Percentiles rank a stretch among this genome's conserved stretches.
These are phyloP conservation scores for Pempheris klunzingeri DNA, from an alignment of 2,797 vertebrate genomes.

Conservation along the genomic window DNA sequence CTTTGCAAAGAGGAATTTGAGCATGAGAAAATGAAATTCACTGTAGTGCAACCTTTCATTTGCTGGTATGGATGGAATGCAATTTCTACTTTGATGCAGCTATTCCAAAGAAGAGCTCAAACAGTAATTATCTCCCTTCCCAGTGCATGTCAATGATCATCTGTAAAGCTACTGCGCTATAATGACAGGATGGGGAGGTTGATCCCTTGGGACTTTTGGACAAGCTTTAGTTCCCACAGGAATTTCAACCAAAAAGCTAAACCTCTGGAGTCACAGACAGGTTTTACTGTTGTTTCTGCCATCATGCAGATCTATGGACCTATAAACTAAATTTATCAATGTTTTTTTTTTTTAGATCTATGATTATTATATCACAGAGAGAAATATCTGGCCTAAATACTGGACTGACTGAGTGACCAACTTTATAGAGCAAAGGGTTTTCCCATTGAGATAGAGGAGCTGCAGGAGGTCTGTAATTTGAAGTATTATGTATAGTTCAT, in stretches of 20 bases:
- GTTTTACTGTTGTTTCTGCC: slow-evolving; percentile 4
- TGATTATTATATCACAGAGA: not conserved
- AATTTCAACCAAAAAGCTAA: slow-evolving; percentile 15
- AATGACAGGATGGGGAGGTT: slow-evolving; percentile 46
- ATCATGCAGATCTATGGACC: not conserved
- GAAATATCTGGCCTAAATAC: not conserved
- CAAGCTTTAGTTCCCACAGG: slow-evolving; percentile 12
- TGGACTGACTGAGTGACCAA: not conserved
- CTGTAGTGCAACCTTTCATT: slow-evolving; percentile 50
- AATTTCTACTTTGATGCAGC: slow-evolving; percentile 40
- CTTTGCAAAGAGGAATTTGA: slow-evolving; percentile 36
- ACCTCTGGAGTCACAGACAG: not conserved
- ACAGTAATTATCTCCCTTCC: slow-evolving; percentile 52
- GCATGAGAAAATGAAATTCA: slow-evolving; percentile 35
- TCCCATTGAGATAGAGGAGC: not conserved
- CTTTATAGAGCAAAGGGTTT: not conserved
- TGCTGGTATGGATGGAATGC: slow-evolving; percentile 63
- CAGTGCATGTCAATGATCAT: slow-evolving; percentile 42
- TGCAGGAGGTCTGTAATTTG: not conserved
- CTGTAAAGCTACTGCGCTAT: slow-evolving; percentile 40
- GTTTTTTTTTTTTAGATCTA: not conserved
- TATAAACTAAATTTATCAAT: not conserved
- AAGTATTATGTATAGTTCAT: not conserved
- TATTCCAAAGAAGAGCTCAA: slow-evolving; percentile 37
- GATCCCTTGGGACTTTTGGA: slow-evolving; percentile 39